A percentile compares a stretch with the other conserved stretches of the same genome.
Evolutionary conservation across 2,888 invertebrate species (phyloP).

Genomic region (Diarsia brunnea): DNA sequence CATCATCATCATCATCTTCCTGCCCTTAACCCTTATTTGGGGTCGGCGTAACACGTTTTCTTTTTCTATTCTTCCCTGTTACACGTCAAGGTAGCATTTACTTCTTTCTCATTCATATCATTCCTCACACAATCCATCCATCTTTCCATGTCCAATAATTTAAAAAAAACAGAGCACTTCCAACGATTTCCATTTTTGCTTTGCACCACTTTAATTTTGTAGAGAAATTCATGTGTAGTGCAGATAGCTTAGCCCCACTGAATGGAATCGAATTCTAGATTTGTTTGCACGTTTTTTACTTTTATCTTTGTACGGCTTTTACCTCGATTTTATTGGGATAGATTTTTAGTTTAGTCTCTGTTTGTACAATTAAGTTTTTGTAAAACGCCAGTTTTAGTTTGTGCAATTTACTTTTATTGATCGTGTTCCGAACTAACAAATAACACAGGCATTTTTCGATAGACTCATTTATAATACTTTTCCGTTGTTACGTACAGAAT

Average conservation of each 20-base stretch:
- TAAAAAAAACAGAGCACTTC: too few species aligned
- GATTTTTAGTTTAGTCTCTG: neutral
- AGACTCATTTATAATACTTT: neutral
- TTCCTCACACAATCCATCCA: too few species aligned
- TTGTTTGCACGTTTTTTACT: conserved; percentile 5
- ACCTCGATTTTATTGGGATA: conserved; percentile 4
- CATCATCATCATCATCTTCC: too few species aligned
- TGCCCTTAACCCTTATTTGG: too few species aligned
- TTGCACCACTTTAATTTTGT: conserved; percentile 42
- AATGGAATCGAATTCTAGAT: conserved; percentile 25
- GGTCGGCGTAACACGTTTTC: too few species aligned
- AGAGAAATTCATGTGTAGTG: conserved; percentile 33
- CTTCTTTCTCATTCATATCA: too few species aligned
- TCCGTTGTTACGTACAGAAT: neutral
- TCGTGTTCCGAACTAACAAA: neutral
- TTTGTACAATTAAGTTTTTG: conserved; percentile 24
- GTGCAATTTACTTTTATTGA: neutral
- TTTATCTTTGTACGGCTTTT: neutral
- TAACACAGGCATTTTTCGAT: neutral
- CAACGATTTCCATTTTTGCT: neutral
- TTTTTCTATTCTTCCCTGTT: too few species aligned
- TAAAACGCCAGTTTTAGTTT: neutral
- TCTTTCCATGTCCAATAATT: too few species aligned
- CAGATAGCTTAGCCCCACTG: conserved; percentile 22
- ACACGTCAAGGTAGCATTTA: too few species aligned